phyloP scores from a whole-genome alignment of 2,888 invertebrate species.

The Lasioglossum vierecki region DNA sequence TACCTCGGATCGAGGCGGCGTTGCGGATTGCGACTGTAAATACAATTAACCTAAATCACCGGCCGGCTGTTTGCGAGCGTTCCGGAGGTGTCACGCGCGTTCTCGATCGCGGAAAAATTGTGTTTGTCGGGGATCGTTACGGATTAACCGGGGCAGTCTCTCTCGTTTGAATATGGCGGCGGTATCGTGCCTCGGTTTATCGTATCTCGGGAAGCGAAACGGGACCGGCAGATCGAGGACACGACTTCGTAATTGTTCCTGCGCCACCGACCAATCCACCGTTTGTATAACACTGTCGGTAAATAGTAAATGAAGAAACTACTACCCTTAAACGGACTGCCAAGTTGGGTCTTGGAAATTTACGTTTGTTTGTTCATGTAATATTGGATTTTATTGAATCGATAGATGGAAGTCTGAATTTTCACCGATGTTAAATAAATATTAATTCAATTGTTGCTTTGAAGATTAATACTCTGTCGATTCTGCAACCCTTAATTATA shows the following conservation, averaged over 20 bases:
- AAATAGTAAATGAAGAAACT: neutral
- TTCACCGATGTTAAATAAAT: neutral
- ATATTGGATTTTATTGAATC: neutral
- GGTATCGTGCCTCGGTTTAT: constrained; percentile 66
- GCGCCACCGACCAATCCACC: constrained; percentile 34
- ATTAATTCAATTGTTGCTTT: neutral
- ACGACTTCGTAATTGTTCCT: constrained; percentile 42
- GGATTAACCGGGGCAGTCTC: constrained; percentile 23
- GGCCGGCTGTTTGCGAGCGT: neutral
- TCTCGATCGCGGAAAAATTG: constrained; percentile 2
- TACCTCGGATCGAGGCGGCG: constrained; percentile 39
- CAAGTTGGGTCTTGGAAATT: neutral
- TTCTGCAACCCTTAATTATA: neutral
- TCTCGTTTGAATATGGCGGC: constrained; percentile 64
- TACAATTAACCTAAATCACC: constrained; percentile 35
- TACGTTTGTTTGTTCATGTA: neutral
- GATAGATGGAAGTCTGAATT: neutral
- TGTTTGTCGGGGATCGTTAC: constrained; percentile 17
- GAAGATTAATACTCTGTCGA: neutral
- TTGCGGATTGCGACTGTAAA: constrained; percentile 38
- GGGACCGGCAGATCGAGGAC: neutral
- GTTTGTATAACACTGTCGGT: constrained; percentile 24
- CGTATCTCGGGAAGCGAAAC: constrained; percentile 38
- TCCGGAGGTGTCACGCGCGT: constrained; percentile 6
- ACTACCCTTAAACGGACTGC: neutral